These are phyloP conservation scores for Taxidea taxus DNA, from an alignment of 2,113 vertebrate species.

Conservation along the genomic window DNA sequence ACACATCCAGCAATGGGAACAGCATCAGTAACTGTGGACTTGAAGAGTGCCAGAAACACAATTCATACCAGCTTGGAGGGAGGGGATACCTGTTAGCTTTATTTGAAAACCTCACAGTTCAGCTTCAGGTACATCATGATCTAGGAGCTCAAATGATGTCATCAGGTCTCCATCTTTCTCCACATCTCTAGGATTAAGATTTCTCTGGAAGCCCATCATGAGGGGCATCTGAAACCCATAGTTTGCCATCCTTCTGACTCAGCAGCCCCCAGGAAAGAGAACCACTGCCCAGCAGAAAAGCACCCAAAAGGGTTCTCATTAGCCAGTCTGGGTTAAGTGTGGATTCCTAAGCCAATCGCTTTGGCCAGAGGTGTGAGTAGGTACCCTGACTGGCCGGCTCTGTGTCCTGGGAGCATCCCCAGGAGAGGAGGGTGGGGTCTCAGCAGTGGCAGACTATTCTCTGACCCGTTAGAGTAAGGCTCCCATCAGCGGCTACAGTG, in stretches of 20 bases:
- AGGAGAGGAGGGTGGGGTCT: background rate
- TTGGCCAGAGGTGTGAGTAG: background rate
- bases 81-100: background rate
- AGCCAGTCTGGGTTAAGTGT: background rate
- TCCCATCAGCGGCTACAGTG: fast-evolving
- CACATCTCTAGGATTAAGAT: background rate
- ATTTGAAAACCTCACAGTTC: background rate
- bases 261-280: background rate
- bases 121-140: background rate
- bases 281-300: background rate
- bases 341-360: background rate
- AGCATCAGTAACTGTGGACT: background rate
- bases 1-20: background rate
- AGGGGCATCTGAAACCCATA: background rate
- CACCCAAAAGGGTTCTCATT: background rate
- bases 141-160: background rate
- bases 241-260: background rate
- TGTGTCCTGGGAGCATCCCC: background rate
- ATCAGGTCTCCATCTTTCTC: background rate
- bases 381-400: background rate
- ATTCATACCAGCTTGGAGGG: background rate
- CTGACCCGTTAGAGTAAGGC: background rate
- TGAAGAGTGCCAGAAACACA: background rate
- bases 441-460: background rate
- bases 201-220: background rate